Base-by-base conservation (phyloP, 2,797 vertebrate genomes). In the Centropyge bicolor region DNA sequence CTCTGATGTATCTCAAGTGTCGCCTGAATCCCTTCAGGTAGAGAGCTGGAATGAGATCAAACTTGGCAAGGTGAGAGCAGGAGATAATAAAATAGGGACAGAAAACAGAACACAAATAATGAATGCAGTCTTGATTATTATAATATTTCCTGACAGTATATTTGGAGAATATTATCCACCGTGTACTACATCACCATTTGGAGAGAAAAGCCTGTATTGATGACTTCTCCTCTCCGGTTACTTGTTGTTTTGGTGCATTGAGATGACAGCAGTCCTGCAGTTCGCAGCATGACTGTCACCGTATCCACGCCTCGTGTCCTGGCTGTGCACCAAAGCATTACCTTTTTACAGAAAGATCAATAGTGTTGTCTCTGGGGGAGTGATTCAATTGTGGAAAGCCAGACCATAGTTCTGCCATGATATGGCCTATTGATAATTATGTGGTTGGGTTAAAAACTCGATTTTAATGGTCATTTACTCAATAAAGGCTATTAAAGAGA, bases 381-480 rank as follows among this genome's bases (percentile, higher is more conserved):
- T 84, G 91, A 92, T 93, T 92, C 93, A 93, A 87, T 91, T 86
- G 74, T 89, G 83, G 78, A 86, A 84, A 83, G 86, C 76, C 81
- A 83, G 85, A 90, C 87, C 81, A 82, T 80, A 82, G 88, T 74
- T 80, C 80, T 82, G 61, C 82, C 68, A 70, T 78, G 91, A 92
- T 93, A 86, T 91, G 86, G 77, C 72, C 82, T 90, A 93, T 94
- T 93, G 93, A 92, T 94, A 94, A 95, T 95, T 91, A 93, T 92
- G 91, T 83, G 91, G 86, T 83, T 86, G 86, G 89, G 86, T 94
- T 95, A 92, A 94, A 94, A 93, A 91, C 91, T 94, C 83, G 66
- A 94, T 95, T 94, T 91, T 91, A 93, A 92, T 90, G 91, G 92
- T 92, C 93, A 91, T 86, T 92, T 91, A 88, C 89, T 95, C 93